Evolutionary conservation across 2,888 invertebrate genomes (phyloP).

Genomic region (Pterobdella sp.): DNA sequence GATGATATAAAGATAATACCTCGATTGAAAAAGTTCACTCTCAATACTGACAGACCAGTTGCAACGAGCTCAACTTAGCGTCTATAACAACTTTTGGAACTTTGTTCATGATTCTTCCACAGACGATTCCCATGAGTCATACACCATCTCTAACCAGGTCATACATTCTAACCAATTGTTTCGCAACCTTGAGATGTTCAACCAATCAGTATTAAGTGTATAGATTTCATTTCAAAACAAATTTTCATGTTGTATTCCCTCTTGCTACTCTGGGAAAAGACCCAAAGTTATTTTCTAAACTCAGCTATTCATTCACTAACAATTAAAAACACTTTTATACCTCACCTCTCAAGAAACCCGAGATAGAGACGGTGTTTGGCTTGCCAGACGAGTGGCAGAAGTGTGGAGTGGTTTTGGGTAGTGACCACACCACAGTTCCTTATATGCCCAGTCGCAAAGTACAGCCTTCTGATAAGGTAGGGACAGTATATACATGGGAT

Average conservation of each 20-base stretch:
- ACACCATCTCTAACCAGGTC: neutral
- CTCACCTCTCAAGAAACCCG: constrained; percentile 4
- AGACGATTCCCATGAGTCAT: neutral
- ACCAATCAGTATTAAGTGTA: neutral
- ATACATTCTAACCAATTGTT: neutral
- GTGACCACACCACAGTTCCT: constrained; percentile 19
- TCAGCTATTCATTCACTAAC: neutral
- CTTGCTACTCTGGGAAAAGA: constrained; percentile 7
- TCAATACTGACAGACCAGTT: constrained; percentile 55
- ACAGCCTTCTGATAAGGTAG: constrained; percentile 21
- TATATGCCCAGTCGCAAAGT: constrained; percentile 17
- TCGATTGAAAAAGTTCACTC: no score
- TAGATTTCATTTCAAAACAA: constrained; percentile 46
- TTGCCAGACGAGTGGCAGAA: constrained; percentile 19
- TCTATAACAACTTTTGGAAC: constrained; percentile 57
- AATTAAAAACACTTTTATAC: neutral
- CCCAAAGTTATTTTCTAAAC: neutral
- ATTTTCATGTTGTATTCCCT: neutral
- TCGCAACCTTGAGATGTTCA: neutral
- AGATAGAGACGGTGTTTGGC: constrained; percentile 12
- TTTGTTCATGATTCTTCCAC: constrained; percentile 53
- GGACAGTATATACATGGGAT: neutral
- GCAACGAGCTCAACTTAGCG: constrained; percentile 52
- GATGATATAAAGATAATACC: no score
- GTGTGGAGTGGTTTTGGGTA: constrained; percentile 18